Percentiles rank a stretch among this genome's conserved stretches.
Conservation (phyloP, 2,113 vertebrate genomes). For the Hyaena hyaena region DNA sequence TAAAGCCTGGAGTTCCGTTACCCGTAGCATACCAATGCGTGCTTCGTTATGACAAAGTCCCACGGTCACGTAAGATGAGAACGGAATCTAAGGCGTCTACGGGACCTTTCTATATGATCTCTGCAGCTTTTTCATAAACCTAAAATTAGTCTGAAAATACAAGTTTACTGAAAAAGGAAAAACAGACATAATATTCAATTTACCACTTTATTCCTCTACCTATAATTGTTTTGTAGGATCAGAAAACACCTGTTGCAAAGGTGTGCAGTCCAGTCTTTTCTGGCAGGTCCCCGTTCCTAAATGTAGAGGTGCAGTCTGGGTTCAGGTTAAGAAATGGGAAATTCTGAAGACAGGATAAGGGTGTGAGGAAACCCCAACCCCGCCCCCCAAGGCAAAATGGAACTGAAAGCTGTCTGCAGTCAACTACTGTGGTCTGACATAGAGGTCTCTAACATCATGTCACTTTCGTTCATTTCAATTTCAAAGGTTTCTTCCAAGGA, state of each 20-base stretch:
- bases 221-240: slow-evolving; percentile 69
- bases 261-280: slow-evolving; percentile 61
- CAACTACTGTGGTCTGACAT: slow-evolving; percentile 98
- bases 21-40: background rate
- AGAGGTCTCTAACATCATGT: slow-evolving; percentile 97
- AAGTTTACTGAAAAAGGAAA: background rate
- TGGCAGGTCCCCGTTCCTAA: slow-evolving; percentile 69
- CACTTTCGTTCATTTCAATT: slow-evolving; percentile 98
- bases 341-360: slow-evolving; percentile 74
- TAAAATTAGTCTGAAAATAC: background rate
- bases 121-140: background rate
- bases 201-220: slow-evolving; percentile 77
- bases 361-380: slow-evolving; percentile 59
- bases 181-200: slow-evolving; percentile 55
- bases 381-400: slow-evolving; percentile 54
- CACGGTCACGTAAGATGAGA: accelerated
- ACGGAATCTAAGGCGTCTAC: background rate
- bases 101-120: background rate
- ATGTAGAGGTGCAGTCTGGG: slow-evolving; percentile 58
- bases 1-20: background rate
- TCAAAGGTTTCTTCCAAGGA: slow-evolving; percentile 93
- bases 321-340: slow-evolving; percentile 78
- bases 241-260: slow-evolving; percentile 63
- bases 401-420: slow-evolving; percentile 54
- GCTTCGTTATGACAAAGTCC: background rate